Evolutionary conservation across 2,888 invertebrate genomes (phyloP).

Genomic region (Listrodromus nycthemerus): DNA sequence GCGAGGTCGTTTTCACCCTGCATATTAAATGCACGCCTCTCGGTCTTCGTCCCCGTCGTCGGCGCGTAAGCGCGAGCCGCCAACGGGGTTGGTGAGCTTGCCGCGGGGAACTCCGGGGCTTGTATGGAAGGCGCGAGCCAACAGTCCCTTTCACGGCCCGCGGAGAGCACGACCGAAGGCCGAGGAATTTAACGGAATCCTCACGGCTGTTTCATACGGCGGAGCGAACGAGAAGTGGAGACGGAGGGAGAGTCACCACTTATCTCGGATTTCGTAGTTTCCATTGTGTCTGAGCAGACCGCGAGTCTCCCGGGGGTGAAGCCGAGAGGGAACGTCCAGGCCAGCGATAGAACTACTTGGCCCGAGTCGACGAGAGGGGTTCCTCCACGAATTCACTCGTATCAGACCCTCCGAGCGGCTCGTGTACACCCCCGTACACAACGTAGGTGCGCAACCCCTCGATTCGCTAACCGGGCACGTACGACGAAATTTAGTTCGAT

Average conservation of each 20-base stretch:
- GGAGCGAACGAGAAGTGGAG: slow-evolving; percentile 3
- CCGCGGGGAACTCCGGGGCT: slow-evolving; percentile 14
- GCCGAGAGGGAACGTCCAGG: slow-evolving; percentile 2
- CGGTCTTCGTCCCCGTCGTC: slow-evolving; percentile 61
- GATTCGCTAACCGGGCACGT: slow-evolving; percentile 72
- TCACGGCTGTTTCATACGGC: slow-evolving; percentile 33
- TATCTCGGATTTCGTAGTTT: slow-evolving; percentile 77
- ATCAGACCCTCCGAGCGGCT: slow-evolving; percentile 11
- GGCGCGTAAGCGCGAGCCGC: slow-evolving; percentile 56
- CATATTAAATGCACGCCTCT: slow-evolving; percentile 77
- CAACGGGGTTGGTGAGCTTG: slow-evolving; percentile 32
- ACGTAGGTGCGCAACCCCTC: slow-evolving; percentile 12
- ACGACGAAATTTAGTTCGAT: slow-evolving; percentile 74
- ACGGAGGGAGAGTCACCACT: slow-evolving; percentile 68
- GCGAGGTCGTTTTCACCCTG: slow-evolving; percentile 70
- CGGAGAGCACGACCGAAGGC: slow-evolving; percentile 17
- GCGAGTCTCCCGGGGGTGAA: not conserved
- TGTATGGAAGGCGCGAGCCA: slow-evolving; percentile 34
- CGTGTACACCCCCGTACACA: not conserved
- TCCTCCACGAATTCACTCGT: slow-evolving; percentile 35
- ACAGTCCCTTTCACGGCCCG: slow-evolving; percentile 34
- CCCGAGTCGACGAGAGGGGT: slow-evolving; percentile 35
- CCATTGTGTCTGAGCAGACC: slow-evolving; percentile 71
- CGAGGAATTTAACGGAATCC: slow-evolving; percentile 50
- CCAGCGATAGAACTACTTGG: slow-evolving; percentile 23